These are phyloP conservation scores for Emys orbicularis DNA, from an alignment of 2,797 vertebrate species.

Conservation along the genomic window DNA sequence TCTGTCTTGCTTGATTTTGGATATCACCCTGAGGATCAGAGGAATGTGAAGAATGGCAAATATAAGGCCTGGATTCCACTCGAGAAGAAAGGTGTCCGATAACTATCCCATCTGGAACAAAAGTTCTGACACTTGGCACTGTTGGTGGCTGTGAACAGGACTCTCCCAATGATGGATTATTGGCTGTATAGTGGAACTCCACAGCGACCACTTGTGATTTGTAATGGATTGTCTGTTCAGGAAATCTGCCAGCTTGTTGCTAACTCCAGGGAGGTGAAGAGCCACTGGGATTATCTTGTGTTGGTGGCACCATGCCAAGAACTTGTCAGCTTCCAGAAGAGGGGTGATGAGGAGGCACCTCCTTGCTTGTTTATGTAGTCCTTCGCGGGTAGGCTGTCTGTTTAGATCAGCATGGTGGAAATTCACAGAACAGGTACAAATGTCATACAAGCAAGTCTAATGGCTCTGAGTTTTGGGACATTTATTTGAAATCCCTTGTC, in stretches of 20 bases:
- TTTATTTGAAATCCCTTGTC: not conserved
- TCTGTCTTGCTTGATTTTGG: not conserved
- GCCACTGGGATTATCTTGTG: rapidly evolving
- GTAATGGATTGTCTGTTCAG: rapidly evolving
- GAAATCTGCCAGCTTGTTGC: not conserved
- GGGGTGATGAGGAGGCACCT: not conserved
- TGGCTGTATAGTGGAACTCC: not conserved
- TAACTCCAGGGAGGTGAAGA: not conserved
- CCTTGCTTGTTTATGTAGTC: not conserved
- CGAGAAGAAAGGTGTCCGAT: not conserved
- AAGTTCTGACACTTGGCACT: not conserved
- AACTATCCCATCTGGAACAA: not conserved
- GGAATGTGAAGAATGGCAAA: rapidly evolving
- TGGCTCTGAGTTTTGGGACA: not conserved
- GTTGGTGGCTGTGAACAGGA: not conserved
- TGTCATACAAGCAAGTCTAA: no score
- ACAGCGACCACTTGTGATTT: not conserved
- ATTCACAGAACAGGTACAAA: no score
- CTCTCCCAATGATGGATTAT: rapidly evolving
- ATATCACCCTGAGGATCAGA: not conserved
- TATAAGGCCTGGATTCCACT: not conserved
- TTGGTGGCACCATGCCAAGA: rapidly evolving
- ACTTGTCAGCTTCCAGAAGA: not conserved
- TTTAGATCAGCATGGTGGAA: no score
- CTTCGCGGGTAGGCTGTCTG: no score